Conservation (phyloP, 2,797 vertebrate genomes). For the Liasis olivaceus region DNA sequence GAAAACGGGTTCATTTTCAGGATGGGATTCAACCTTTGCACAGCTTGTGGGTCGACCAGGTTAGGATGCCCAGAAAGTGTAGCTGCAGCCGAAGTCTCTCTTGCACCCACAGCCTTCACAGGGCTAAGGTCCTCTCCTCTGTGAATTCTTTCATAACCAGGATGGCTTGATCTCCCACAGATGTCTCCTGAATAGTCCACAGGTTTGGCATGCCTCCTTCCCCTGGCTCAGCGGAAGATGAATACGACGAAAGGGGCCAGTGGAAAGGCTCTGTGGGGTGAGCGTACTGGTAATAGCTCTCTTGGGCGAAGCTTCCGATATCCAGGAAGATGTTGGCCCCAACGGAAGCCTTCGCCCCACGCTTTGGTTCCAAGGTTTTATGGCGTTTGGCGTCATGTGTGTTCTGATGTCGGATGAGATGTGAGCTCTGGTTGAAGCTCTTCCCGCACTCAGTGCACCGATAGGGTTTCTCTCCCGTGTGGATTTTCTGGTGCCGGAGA, state of each 20-base stretch:
- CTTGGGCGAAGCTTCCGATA: slow-evolving; percentile 7
- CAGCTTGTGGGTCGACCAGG: too few relatives aligned
- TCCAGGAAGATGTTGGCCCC: slow-evolving; percentile 18
- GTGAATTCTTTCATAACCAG: slow-evolving; percentile 39
- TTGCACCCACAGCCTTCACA: slow-evolving; percentile 21
- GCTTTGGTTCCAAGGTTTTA: background rate
- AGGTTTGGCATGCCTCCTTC: slow-evolving; percentile 14
- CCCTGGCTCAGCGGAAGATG: slow-evolving; percentile 2
- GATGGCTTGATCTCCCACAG: slow-evolving; percentile 13
- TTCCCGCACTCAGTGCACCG: slow-evolving; percentile 26
- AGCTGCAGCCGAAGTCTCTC: background rate
- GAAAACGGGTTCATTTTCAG: too few relatives aligned
- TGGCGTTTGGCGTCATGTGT: slow-evolving; percentile 17
- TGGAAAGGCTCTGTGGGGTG: slow-evolving; percentile 18
- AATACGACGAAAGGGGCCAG: slow-evolving; percentile 12
- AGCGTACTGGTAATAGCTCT: slow-evolving; percentile 6
- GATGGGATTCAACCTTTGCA: too few relatives aligned
- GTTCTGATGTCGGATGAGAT: slow-evolving; percentile 16
- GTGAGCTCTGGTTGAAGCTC: slow-evolving; percentile 27
- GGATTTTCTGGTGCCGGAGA: slow-evolving; percentile 6
- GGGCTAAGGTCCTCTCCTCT: slow-evolving; percentile 26
- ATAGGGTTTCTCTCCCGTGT: slow-evolving; percentile 32
- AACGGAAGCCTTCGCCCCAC: background rate
- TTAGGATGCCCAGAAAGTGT: too few relatives aligned
- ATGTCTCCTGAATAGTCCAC: slow-evolving; percentile 24